Conservation (phyloP, 2,888 invertebrate species). For the Ceriagrion tenellum region DNA sequence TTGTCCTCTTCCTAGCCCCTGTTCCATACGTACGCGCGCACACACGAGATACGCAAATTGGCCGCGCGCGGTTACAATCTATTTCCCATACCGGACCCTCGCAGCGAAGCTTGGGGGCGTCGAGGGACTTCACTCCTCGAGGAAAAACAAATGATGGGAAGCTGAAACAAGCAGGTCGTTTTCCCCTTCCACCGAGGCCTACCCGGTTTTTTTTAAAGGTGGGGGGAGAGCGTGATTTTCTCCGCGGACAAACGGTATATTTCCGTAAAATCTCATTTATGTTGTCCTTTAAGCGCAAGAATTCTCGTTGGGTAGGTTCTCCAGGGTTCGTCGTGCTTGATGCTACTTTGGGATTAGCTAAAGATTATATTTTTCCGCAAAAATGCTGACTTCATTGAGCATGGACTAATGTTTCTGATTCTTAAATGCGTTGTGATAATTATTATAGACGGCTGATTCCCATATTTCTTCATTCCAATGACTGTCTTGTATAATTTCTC, state of each 20-base stretch:
- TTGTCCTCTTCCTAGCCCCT: not conserved
- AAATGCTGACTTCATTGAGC: not conserved
- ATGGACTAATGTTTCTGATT: too few relatives aligned
- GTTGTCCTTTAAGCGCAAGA: not conserved
- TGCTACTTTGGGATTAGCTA: not conserved
- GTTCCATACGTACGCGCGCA: not conserved
- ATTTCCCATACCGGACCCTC: not conserved
- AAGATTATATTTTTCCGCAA: not conserved
- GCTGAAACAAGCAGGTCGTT: not conserved
- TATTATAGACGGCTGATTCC: too few relatives aligned
- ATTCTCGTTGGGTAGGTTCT: not conserved
- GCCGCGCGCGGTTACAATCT: not conserved
- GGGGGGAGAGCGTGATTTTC: not conserved
- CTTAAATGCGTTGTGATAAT: too few relatives aligned
- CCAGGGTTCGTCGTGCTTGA: not conserved
- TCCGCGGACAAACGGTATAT: not conserved
- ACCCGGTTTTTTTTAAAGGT: not conserved
- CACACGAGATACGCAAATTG: not conserved
- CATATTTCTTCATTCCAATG: not conserved
- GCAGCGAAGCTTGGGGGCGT: not conserved
- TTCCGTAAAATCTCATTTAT: not conserved
- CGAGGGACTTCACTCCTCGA: not conserved
- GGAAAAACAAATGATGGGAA: slow-evolving; percentile 21
- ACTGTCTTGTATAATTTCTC: not conserved
- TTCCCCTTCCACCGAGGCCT: not conserved